Base-by-base conservation (phyloP, 2,888 invertebrate species). In the Phymatocera aterrima region DNA sequence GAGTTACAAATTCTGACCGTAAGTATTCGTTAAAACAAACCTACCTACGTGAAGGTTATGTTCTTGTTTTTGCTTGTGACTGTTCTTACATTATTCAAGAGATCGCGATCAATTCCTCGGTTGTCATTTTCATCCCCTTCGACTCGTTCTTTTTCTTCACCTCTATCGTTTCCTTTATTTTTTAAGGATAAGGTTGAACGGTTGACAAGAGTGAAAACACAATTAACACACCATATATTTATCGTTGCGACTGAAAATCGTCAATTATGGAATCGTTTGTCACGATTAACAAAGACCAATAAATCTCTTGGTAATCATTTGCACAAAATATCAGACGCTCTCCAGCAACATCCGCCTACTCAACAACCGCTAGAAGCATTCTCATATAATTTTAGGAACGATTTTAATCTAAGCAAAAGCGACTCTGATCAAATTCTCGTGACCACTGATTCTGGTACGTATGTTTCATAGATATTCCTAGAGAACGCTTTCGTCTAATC, bases 211-310 rank as follows among this genome's bases (percentile, higher is more conserved):
- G 95, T 96, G 87, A 96, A 96, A 86, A 93, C 94, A 0, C 96
- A 96, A 86, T 91, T 97, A 0, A 93, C 94, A 84, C 95, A 95
- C 87, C 96, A 96, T 86, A 93, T 96, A 40, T 94, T 93, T 84
- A 96, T 97, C 95, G 96, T 97, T 10, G 95, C 96, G 2, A 93
- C 93, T 84, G 97, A 97, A 89, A 97, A 97, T 88, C 94, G 95
- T 85, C 95, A 95, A 82, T 90, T 97, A 57, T 97, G 97, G 97
- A 94, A 92, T 78, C 94, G 95, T 85, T 91, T 97, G 78, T 94
- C 93, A 0, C 92, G 92, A 87, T 90, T 95, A 77, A 93, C 95
- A 4, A 93, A 93, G 86, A 93, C 93, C 21, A 94, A 93, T 83
- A 92, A 92, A 84, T 91, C 91, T 40, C 87, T 93, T 77, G 93